phyloP scores from a whole-genome alignment of 1,140 invertebrate species.

The Drosophila lowei region DNA sequence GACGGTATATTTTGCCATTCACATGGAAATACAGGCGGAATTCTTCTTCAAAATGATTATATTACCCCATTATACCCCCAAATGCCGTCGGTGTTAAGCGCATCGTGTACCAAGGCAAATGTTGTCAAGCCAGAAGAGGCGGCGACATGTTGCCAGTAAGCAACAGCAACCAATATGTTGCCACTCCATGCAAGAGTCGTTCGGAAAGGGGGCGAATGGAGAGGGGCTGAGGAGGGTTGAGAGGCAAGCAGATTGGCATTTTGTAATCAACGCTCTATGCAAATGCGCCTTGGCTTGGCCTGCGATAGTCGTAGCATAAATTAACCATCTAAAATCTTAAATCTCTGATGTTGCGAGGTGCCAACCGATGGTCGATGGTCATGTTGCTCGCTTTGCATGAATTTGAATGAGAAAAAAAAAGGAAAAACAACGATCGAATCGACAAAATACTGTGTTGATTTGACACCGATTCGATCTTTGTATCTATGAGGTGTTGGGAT shows the following conservation, averaged over 20 bases:
- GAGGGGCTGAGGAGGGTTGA: constrained; percentile 16
- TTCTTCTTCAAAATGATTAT: too few relatives aligned
- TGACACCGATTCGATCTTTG: constrained; percentile 63
- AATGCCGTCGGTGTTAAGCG: too few relatives aligned
- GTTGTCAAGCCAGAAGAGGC: too few relatives aligned
- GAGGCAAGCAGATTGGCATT: constrained; percentile 58
- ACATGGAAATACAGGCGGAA: too few relatives aligned
- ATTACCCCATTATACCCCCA: too few relatives aligned
- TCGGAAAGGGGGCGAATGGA: not conserved
- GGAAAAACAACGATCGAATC: constrained; percentile 47
- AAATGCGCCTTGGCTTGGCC: constrained; percentile 46
- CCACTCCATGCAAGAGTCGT: constrained; percentile 3
- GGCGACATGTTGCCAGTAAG: constrained; percentile 34
- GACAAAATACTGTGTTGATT: constrained; percentile 58
- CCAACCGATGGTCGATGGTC: constrained; percentile 16
- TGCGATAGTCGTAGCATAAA: constrained; percentile 60
- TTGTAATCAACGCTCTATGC: constrained; percentile 78
- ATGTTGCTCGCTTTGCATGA: constrained; percentile 33
- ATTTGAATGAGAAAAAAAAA: constrained; percentile 11
- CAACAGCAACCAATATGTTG: constrained; percentile 13
- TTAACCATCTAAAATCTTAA: constrained; percentile 64
- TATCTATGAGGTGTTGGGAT: constrained; percentile 18
- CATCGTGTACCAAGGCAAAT: too few relatives aligned
- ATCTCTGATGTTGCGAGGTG: constrained; percentile 30
- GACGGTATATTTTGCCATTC: constrained; percentile 34